These are phyloP conservation scores for Gymnarchus niloticus DNA, from an alignment of 2,113 vertebrate genomes.

Conservation along the genomic window DNA sequence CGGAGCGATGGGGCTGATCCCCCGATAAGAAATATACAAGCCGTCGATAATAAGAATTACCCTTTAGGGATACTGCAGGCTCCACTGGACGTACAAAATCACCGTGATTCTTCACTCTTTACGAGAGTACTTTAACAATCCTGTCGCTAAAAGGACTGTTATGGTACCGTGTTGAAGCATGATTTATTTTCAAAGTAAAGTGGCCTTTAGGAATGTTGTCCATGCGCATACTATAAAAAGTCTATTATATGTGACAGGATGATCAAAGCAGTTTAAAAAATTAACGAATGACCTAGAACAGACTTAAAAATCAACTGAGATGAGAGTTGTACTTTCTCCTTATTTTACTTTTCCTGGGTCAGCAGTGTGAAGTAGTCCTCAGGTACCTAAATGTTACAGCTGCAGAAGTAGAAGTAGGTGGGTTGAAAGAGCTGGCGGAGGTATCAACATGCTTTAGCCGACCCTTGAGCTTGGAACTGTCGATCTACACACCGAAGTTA, in stretches of 20 bases:
- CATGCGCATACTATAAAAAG: not conserved
- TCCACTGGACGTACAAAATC: not conserved
- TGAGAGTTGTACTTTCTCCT: not conserved
- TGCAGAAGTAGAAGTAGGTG: too few relatives aligned
- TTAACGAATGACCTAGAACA: too few relatives aligned
- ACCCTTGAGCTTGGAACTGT: too few relatives aligned
- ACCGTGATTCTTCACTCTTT: not conserved
- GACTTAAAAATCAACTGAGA: too few relatives aligned
- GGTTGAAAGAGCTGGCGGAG: too few relatives aligned
- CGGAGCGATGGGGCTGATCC: not conserved
- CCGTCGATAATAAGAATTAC: not conserved
- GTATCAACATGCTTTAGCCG: too few relatives aligned
- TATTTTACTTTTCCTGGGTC: not conserved
- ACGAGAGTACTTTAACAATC: too few relatives aligned
- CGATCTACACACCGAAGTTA: too few relatives aligned
- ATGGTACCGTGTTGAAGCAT: not conserved
- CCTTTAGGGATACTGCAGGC: not conserved
- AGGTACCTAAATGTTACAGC: too few relatives aligned
- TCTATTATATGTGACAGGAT: not conserved
- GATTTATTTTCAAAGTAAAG: not conserved
- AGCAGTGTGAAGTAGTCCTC: not conserved
- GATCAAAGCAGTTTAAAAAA: not conserved
- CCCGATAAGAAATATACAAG: not conserved
- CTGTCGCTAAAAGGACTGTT: too few relatives aligned
- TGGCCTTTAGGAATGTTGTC: not conserved